Conservation (phyloP, 2,797 vertebrate species). For the Acipenser oxyrinchus region DNA sequence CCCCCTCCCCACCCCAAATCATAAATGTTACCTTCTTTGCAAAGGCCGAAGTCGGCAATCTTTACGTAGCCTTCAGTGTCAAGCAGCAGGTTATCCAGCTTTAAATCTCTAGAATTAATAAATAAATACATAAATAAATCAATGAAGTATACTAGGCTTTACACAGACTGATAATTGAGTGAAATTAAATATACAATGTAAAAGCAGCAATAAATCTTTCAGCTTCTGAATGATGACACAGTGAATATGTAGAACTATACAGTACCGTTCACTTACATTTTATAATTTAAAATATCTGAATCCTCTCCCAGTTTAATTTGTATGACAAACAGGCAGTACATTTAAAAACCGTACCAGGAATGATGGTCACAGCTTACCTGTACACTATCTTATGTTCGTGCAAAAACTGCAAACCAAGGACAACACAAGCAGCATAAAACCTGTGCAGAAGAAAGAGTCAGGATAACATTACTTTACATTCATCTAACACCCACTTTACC, state of each 20-base stretch:
- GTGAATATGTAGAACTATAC: too few relatives aligned
- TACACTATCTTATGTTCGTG: constrained; percentile 99
- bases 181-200: too few relatives aligned
- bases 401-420: constrained; percentile 91
- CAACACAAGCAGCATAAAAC: constrained; percentile 95
- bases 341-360: neutral
- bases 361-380: constrained; percentile 64
- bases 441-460: constrained; percentile 44
- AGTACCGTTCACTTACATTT: too few relatives aligned
- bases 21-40: constrained; percentile 86
- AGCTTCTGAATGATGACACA: too few relatives aligned
- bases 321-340: neutral
- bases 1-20: too few relatives aligned
- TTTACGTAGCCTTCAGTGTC: constrained; percentile 98
- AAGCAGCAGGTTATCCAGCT: constrained; percentile 91
- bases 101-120: constrained; percentile 64
- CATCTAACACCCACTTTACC: too few relatives aligned
- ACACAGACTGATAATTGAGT: too few relatives aligned
- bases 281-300: too few relatives aligned
- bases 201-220: too few relatives aligned
- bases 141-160: constrained; percentile 10
- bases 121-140: neutral
- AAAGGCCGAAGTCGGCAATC: constrained; percentile 97
- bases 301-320: too few relatives aligned
- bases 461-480: constrained; percentile 14